A percentile compares a stretch with the other conserved stretches of the same genome.
phyloP scores from a whole-genome alignment of 2,113 vertebrate genomes.

The Tetraodon nigroviridis region DNA sequence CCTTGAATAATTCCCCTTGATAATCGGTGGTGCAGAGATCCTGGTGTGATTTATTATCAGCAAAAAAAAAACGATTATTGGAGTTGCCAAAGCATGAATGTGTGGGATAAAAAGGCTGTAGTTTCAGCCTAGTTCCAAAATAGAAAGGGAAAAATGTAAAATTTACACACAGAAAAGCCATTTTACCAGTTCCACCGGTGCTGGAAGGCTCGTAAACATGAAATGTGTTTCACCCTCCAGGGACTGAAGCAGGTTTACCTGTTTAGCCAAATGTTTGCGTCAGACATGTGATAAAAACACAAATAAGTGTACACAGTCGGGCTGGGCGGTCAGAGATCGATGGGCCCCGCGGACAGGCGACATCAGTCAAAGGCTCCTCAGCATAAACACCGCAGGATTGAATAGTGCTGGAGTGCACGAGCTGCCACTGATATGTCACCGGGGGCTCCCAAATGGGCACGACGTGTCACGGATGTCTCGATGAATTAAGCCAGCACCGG shows the following conservation, averaged over 20 bases:
- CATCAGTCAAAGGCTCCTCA: constrained; percentile 10
- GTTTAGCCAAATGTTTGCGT: background rate
- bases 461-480: constrained; percentile 21
- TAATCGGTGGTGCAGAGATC: constrained; percentile 46
- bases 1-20: constrained; percentile 60
- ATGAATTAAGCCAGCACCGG: constrained; percentile 18
- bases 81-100: constrained; percentile 38
- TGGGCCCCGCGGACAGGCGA: constrained; percentile 13
- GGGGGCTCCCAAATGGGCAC: constrained; percentile 21
- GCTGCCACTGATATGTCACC: constrained; percentile 36
- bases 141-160: background rate
- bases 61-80: constrained; percentile 33
- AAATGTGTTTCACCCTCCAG: no score
- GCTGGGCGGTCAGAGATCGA: constrained; percentile 17
- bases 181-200: no score
- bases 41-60: constrained; percentile 52
- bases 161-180: background rate
- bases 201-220: no score
- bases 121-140: background rate
- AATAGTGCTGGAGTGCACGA: constrained; percentile 6
- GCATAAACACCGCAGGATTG: constrained; percentile 18
- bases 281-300: constrained; percentile 2
- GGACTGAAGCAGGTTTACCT: no score
- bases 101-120: constrained; percentile 5
- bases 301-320: constrained; percentile 4